Evolutionary conservation across 2,797 vertebrate species (phyloP).

Genomic region (Silurus aristotelis): DNA sequence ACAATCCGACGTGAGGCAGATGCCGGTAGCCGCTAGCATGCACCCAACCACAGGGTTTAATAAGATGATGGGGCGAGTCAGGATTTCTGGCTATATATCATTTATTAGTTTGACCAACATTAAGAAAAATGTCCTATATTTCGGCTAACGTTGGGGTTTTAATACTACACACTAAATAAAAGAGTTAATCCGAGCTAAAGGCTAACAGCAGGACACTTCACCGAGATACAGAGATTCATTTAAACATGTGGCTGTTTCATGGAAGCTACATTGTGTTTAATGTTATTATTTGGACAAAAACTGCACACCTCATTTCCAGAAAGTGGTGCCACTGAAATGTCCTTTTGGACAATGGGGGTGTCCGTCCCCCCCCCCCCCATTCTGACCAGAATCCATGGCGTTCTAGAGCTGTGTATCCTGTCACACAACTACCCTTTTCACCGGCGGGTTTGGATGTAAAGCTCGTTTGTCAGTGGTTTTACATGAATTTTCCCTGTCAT

Average conservation of each 20-base stretch:
- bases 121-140: no score
- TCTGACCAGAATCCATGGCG: slow-evolving; percentile 14
- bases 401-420: neutral
- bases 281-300: neutral
- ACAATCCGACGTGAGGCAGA: no score
- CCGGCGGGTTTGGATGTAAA: accelerated
- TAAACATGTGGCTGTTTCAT: neutral
- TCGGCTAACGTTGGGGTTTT: neutral
- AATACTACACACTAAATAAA: neutral
- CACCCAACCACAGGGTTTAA: neutral
- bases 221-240: neutral
- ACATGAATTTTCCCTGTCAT: neutral
- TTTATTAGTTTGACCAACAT: neutral
- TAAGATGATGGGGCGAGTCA: neutral
- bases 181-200: neutral
- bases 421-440: neutral
- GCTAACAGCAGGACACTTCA: neutral
- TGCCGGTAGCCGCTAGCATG: neutral
- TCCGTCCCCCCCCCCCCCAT: slow-evolving; percentile 23
- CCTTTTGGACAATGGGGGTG: neutral
- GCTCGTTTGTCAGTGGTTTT: neutral
- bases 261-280: neutral
- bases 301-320: slow-evolving; percentile 38
- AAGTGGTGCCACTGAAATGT: neutral
- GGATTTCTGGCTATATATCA: neutral